Base-by-base conservation (phyloP, 1,140 invertebrate genomes). In the Lithobius niger region DNA sequence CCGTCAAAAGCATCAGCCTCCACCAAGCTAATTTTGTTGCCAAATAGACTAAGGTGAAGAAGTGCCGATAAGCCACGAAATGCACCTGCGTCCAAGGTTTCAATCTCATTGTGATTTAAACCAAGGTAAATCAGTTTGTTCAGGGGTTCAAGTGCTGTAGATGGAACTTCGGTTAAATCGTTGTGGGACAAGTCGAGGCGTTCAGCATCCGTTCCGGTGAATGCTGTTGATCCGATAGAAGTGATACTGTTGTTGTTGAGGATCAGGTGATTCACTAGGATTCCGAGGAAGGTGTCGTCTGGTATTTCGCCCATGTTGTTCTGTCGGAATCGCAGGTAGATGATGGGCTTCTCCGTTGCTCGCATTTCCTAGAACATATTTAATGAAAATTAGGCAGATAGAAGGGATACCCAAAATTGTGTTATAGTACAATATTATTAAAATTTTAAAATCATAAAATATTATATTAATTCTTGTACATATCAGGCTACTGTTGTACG, bases 211-310 rank as follows among this genome's bases (percentile, higher is more conserved):
- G 21, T 13, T 10, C 27, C 52, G 24, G 6, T 13, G 21, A 53
- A 53, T 13, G 52, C 52, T 3, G 4, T 18, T 6, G 4, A 3
- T 13, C 18, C 52, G 10, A 53, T 21, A 6, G 52, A 53, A 4
- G 36, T 47, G 3, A 53, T 6, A 25, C 26, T 53, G 52, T 62
- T 88, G 66, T 89, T 88, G 62, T 87, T 84, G 19, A 90, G 86
- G 26, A 86, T 88, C 10, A 92, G 75, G 64, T 91, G 86, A 59
- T 83, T 79, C 58, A 91, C 88, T 63, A 88, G 84, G 60, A 91
- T 71, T 3, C 86, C 86, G n/a, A 89, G 74, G 66, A 92, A 88
- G n/a, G n/a, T 78, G 65, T 84, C 88, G 10, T 83, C 82, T 42
- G 85, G 84, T 44, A 92, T 73, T 69, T 87, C 88, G 1, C 82